phyloP scores from a whole-genome alignment of 1,140 invertebrate genomes.

The Trichonephila clavipes region DNA sequence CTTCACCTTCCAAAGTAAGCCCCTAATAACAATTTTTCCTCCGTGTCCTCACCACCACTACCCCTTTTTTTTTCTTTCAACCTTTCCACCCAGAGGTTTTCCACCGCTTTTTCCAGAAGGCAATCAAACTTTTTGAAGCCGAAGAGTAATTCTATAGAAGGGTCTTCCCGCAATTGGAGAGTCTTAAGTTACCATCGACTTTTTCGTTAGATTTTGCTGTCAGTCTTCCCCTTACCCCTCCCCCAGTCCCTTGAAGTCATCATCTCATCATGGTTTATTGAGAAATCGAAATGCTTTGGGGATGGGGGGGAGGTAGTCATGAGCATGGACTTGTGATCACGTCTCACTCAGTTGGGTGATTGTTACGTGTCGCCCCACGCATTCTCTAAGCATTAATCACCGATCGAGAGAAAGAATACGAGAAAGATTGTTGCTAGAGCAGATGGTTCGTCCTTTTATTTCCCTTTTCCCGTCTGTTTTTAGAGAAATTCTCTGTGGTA shows the following conservation, averaged over 20 bases:
- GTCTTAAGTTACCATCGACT: background rate
- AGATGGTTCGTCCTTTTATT: background rate
- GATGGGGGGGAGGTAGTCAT: background rate
- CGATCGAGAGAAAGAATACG: slow-evolving; percentile 18
- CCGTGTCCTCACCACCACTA: background rate
- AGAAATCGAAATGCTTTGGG: slow-evolving; percentile 30
- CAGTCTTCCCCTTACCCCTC: background rate
- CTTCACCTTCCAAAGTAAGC: slow-evolving; percentile 1
- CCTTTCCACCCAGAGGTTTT: background rate
- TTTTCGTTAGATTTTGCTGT: background rate
- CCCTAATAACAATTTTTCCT: slow-evolving; percentile 35
- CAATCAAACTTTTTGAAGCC: slow-evolving; percentile 65
- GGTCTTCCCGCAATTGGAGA: slow-evolving; percentile 1
- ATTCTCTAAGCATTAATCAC: slow-evolving; percentile 66
- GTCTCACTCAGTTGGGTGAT: slow-evolving; percentile 48
- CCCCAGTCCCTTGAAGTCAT: slow-evolving; percentile 7
- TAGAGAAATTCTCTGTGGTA: background rate
- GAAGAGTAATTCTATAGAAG: slow-evolving; percentile 52
- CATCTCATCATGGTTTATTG: slow-evolving; percentile 72
- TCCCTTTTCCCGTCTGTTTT: slow-evolving; percentile 17
- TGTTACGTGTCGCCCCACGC: slow-evolving; percentile 56
- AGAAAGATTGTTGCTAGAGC: background rate
- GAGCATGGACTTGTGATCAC: slow-evolving; percentile 47
- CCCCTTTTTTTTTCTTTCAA: background rate
- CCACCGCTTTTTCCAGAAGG: background rate